Evolutionary conservation across 2,888 invertebrate genomes (phyloP), one percentile per base, ranked within the genome.

Genomic region (Andrena marginata): DNA sequence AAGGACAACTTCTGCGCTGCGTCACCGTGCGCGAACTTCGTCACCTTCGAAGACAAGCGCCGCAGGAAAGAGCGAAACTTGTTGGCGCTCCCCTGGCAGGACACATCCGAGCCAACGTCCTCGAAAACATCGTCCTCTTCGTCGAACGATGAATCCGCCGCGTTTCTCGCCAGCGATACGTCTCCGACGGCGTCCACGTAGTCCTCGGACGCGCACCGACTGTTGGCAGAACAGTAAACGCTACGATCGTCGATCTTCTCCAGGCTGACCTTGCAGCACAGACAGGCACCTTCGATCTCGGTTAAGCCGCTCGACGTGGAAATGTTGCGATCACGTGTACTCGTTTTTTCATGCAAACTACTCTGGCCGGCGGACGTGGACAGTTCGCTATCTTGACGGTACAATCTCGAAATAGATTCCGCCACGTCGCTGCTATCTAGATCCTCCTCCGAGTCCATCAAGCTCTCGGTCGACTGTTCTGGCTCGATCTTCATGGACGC

Each of bases 51-150:
- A 1, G 60, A 31, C n/a, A 62, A 7, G 3, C 48, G 26, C 29
- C 20, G 23, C 51, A 67, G 13, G 31, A 65, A 65, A n/a, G 16
- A 3, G 4, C 8, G 16, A 1, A 67, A 23, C 0, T 6, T 8
- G 0, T 1, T 2, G 6, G 0, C 33, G 8, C 6, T 31, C n/a
- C n/a, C 23, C 2, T 56, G 42, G 13, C 1, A 1, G 1, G 42
- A 16, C 42, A 1, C 16, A 1, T 26, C n/a, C 10, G 20, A 2
- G 31, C 13, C 8, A 5, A 6, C 23, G 4, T 23, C 13, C 29
- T 26, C 63, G 63, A 79, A 79, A 0, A 78, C 79, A 5, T 79
- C 76, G 59, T 76, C 56, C 23, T 16, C 63, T 2, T 35, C 26
- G 0, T 13, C 26, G 7, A 13, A 4, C 16, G 13, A 23, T 2